Evolutionary conservation across 2,888 invertebrate species (phyloP).

Genomic region (Aplocera efformata): DNA sequence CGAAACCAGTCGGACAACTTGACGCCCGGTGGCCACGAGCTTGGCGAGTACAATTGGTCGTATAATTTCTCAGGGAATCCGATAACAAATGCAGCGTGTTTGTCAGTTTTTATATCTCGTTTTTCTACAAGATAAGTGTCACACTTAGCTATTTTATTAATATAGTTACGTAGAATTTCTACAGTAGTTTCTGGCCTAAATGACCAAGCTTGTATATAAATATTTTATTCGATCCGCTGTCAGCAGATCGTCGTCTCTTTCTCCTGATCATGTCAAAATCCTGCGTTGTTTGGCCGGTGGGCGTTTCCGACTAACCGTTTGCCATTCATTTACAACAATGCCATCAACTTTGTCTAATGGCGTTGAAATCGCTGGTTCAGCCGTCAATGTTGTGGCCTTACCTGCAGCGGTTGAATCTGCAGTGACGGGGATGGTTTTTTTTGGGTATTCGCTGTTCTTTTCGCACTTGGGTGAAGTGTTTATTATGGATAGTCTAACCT

Average conservation of each 20-base stretch:
- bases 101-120: constrained; percentile 4
- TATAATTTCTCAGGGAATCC: constrained; percentile 4
- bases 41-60: not conserved
- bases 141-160: constrained; percentile 3
- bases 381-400: constrained; percentile 1
- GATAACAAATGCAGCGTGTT: constrained; percentile 3
- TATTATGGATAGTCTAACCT: not conserved
- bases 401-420: not conserved
- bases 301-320: not conserved
- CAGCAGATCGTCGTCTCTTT: constrained; percentile 2
- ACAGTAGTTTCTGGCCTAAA: constrained; percentile 6
- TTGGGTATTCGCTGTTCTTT: not conserved
- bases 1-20: constrained; percentile 12
- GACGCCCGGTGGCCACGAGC: constrained; percentile 7
- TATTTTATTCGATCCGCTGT: constrained; percentile 3
- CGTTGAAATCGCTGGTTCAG: not conserved
- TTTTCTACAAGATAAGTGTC: constrained; percentile 7
- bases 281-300: not conserved
- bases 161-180: constrained; percentile 1
- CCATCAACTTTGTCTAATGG: not conserved
- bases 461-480: not conserved
- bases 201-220: constrained; percentile 12
- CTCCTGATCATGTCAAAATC: not conserved
- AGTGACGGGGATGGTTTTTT: not conserved
- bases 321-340: not conserved